phyloP scores from a whole-genome alignment of 1,140 invertebrate genomes.

The Physella acuta region DNA sequence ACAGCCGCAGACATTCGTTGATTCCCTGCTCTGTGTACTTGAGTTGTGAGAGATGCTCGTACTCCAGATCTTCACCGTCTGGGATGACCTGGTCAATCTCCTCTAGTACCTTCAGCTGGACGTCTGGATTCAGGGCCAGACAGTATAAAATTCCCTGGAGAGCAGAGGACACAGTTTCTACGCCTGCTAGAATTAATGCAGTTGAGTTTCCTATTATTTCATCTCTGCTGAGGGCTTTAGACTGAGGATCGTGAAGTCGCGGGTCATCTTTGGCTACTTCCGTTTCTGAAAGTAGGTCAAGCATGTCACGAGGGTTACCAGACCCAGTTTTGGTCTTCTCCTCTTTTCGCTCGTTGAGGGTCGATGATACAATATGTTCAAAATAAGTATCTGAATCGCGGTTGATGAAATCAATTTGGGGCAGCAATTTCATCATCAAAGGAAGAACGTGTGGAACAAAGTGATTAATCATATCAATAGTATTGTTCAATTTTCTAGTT shows the following conservation, averaged over 20 bases:
- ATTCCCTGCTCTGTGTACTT: constrained; percentile 31
- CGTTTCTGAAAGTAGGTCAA: background rate
- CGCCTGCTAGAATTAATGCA: constrained; percentile 66
- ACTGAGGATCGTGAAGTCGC: background rate
- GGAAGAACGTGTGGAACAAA: background rate
- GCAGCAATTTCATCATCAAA: background rate
- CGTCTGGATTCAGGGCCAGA: constrained; percentile 67
- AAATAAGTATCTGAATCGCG: background rate
- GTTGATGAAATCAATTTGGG: background rate
- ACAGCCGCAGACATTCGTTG: constrained; percentile 31
- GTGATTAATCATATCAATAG: background rate
- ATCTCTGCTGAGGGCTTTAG: background rate
- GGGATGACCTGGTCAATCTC: constrained; percentile 67
- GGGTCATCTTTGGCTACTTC: constrained; percentile 1
- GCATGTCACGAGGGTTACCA: background rate
- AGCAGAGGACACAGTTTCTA: constrained; percentile 75
- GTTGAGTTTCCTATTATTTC: constrained; percentile 8
- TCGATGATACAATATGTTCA: background rate
- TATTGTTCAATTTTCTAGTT: background rate
- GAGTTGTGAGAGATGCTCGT: constrained; percentile 32
- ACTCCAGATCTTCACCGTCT: constrained; percentile 15
- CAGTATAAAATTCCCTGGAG: constrained; percentile 70
- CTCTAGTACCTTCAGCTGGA: constrained; percentile 66
- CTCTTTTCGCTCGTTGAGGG: background rate
- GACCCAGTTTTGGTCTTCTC: too few relatives aligned